Evolutionary conservation across 2,113 vertebrate species (phyloP), one percentile per base, ranked within the genome.

Genomic region (Nothobranchius kuhntae): DNA sequence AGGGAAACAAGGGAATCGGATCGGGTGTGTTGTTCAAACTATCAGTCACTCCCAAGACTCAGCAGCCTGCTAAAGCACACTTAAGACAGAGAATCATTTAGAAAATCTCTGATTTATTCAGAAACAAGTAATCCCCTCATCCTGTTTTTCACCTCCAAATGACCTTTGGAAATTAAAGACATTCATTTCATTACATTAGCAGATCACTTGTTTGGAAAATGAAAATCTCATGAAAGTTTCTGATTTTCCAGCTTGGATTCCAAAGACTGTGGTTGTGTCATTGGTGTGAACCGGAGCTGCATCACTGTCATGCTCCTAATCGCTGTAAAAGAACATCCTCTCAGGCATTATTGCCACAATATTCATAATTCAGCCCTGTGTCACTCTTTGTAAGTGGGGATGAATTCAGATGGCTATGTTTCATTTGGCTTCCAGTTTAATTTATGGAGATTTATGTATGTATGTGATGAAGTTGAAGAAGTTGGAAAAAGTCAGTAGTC

Each of bases 391-490:
- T 77, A 69, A 82, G 80, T 66, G 44, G 56, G 79, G 78, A 78
- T 77, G 77, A 75, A 85, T 80, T 82, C 73, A 75, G 70, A 89
- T 78, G 74, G 61, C 30, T 71, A 66, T 40, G 36, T 80, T 68
- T 85, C 78, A 76, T 75, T 87, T 84, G 75, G 75, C 77, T 84
- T 56, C 60, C 64, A 69, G 73, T 85, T 83, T 89, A 86, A 90
- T 87, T 81, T 80, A 87, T 87, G 85, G 66, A 83, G 70, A 90
- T 87, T 61, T 82, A 87, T 88, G 82, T 72, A 80, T 87, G 65
- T 83, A 83, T 80, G 71, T 65, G 61, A 71, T 68, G 42, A 73
- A 70, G 68, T 72, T 83, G 68, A 74, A 80, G 66, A 85, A 78
- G 77, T 71, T 83, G 58, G 73, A 58, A 47, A 48, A 57, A 75